A percentile compares a stretch with the other conserved stretches of the same genome.
Evolutionary conservation across 2,888 invertebrate genomes (phyloP).

Genomic region (Drosophila kokeensis): DNA sequence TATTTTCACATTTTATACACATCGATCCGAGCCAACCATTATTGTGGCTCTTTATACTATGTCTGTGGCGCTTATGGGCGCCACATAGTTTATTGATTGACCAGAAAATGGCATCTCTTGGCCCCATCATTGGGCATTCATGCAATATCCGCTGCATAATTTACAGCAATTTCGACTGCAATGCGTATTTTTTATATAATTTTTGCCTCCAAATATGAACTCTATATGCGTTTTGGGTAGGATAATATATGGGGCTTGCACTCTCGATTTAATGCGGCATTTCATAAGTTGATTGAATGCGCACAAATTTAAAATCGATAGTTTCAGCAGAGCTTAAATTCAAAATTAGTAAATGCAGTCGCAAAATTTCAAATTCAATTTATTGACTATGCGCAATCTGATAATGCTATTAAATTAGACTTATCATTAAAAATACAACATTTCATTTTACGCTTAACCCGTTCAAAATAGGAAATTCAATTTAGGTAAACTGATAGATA

Average conservation of each 20-base stretch:
- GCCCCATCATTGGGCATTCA: slow-evolving; percentile 69
- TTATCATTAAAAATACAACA: not conserved
- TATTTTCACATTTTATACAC: slow-evolving; percentile 47
- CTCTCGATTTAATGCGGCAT: slow-evolving; percentile 55
- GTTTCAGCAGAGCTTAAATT: not conserved
- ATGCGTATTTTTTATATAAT: slow-evolving; percentile 20
- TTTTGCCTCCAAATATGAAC: not conserved
- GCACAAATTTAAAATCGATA: slow-evolving; percentile 7
- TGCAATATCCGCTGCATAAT: slow-evolving; percentile 68
- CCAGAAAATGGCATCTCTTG: slow-evolving; percentile 48
- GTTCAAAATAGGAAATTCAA: not conserved
- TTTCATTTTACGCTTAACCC: not conserved
- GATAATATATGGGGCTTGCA: slow-evolving; percentile 1
- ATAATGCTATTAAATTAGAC: not conserved
- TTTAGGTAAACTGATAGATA: not conserved
- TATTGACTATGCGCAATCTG: not conserved
- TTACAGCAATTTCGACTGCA: slow-evolving; percentile 67
- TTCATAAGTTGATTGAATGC: slow-evolving; percentile 37
- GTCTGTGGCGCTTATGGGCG: not conserved
- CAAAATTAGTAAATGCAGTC: not conserved
- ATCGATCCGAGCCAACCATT: slow-evolving; percentile 3
- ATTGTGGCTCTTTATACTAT: slow-evolving; percentile 36
- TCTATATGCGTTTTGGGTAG: not conserved
- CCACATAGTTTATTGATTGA: slow-evolving; percentile 67
- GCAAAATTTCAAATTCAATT: not conserved